Percentiles rank a stretch among this genome's conserved stretches.
phyloP scores from a whole-genome alignment of 2,113 vertebrate species.

The Triplophysa dalaica region DNA sequence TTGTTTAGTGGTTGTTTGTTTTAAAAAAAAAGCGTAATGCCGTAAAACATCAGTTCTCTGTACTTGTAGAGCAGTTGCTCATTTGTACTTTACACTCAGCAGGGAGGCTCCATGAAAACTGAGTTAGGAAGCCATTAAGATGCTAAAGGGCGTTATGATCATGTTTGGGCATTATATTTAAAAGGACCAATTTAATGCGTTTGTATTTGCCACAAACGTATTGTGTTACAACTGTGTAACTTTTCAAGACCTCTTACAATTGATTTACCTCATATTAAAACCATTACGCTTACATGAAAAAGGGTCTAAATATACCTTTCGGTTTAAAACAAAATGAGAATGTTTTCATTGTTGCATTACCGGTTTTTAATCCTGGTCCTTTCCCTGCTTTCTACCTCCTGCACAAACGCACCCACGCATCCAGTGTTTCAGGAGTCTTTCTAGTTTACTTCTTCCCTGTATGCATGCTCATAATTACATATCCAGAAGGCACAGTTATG shows the following conservation, averaged over 20 bases:
- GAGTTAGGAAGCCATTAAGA: not conserved
- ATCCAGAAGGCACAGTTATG: conserved; percentile 54
- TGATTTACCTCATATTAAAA: not conserved
- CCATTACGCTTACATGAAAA: not conserved
- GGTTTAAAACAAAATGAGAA: not conserved
- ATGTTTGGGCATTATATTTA: not conserved
- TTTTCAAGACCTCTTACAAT: not conserved
- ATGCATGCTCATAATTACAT: conserved; percentile 46
- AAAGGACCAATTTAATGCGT: not conserved
- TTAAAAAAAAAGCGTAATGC: not conserved
- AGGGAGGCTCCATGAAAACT: conserved; percentile 2
- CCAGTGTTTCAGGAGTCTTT: not conserved
- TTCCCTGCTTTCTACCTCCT: not conserved
- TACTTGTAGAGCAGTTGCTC: not conserved
- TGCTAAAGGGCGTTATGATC: not conserved
- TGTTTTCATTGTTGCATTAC: not conserved
- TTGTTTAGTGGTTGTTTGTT: not conserved
- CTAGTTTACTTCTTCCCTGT: conserved; percentile 32
- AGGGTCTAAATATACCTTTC: not conserved
- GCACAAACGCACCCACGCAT: not conserved
- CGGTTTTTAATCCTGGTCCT: not conserved
- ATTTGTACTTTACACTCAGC: not conserved
- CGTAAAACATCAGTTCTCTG: not conserved
- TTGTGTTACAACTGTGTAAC: not conserved
- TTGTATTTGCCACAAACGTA: conserved; percentile 1